These are phyloP conservation scores for Tokudaia tokunoshimensis DNA, from an alignment of 2,797 vertebrate species.

Conservation along the genomic window DNA sequence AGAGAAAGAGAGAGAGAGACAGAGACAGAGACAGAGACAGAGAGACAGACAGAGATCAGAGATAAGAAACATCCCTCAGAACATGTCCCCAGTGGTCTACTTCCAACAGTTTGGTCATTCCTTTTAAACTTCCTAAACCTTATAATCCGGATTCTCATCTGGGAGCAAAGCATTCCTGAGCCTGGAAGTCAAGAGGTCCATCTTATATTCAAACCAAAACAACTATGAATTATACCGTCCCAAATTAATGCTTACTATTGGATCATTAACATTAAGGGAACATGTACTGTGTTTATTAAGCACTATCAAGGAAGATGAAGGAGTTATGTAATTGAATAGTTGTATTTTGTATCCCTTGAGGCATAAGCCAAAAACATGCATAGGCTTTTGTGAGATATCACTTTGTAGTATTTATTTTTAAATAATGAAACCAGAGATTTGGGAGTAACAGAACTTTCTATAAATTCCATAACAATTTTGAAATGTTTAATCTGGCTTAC, in stretches of 20 bases:
- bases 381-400: background rate
- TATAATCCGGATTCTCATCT: background rate
- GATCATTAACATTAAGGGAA: background rate
- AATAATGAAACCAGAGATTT: background rate
- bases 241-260: background rate
- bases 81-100: background rate
- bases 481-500: background rate
- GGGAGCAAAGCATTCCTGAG: background rate
- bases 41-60: background rate
- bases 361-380: background rate
- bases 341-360: conserved; percentile 50
- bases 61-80: background rate
- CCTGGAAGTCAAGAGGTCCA: background rate
- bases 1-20: background rate
- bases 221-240: background rate
- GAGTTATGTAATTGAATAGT: background rate
- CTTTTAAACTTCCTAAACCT: background rate
- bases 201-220: background rate
- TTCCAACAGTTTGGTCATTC: background rate
- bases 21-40: background rate
- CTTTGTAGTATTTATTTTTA: background rate
- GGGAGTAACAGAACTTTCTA: background rate
- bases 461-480: conserved; percentile 38
- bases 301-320: background rate
- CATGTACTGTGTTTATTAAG: background rate